These are phyloP conservation scores for Neoitamus cyanurus DNA, from an alignment of 2,888 invertebrate genomes.

Conservation along the genomic window DNA sequence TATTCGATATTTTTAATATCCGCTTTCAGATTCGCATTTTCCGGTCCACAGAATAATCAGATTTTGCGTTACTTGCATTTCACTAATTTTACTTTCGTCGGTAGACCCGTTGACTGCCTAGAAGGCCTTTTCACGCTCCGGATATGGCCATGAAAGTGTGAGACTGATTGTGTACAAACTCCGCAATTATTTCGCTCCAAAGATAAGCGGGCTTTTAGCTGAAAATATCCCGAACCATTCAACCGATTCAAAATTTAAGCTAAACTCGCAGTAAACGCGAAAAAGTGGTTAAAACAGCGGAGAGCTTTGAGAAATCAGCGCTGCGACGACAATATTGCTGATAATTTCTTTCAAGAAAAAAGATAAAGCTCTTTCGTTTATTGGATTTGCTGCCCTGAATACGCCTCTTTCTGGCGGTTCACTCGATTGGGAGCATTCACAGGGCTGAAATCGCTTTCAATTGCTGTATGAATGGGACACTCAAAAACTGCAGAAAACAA, in stretches of 20 bases:
- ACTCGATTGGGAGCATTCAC: neutral
- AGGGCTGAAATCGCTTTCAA: neutral
- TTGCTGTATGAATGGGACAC: neutral
- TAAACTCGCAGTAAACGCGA: neutral
- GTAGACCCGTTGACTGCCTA: neutral
- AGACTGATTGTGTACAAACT: neutral
- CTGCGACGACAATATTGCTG: neutral
- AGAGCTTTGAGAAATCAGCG: neutral
- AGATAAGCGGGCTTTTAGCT: neutral
- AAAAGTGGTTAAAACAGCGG: neutral
- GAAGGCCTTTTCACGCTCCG: neutral
- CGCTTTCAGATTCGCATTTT: neutral
- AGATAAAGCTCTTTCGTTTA: conserved; percentile 16
- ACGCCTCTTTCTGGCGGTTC: neutral
- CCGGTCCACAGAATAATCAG: neutral
- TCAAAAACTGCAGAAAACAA: neutral
- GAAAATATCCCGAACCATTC: neutral
- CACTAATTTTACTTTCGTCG: neutral
- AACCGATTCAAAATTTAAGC: neutral
- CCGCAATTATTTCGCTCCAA: neutral
- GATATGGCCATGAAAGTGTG: neutral
- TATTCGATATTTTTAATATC: no score
- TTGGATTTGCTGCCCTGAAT: neutral
- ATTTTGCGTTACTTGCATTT: neutral
- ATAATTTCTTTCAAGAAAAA: neutral